Evolutionary conservation across 2,113 vertebrate species (phyloP), one percentile per base, ranked within the genome.

Genomic region (Ictidomys tridecemlineatus): DNA sequence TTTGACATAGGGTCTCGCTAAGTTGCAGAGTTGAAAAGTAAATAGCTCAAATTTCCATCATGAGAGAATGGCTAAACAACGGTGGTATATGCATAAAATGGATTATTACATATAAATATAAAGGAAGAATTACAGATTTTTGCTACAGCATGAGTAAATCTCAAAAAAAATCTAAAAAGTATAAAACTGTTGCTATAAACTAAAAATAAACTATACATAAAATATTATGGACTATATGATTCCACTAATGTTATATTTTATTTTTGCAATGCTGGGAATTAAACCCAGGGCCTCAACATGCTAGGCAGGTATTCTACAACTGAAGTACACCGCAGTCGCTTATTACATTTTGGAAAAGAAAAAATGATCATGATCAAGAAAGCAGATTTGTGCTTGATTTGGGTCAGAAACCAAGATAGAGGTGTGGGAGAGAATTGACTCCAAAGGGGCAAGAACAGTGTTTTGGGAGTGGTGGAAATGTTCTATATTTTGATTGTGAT

Each of bases 331-430:
- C 51, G 22, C 14, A 70, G 34, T 24, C 17, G 37, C 48, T 79
- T 45, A 51, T 24, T 65, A 34, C 34, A 45, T 70, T 87, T 85
- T 76, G 83, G 48, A 67, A 96, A 96, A 89, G 92, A 58, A 28
- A 77, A 94, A 89, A 76, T 22, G 58, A 42, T 70, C 91, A 24
- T n/a, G 28, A 69, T 5, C 48, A 51, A 80, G 80, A 88, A 94
- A 90, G 51, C 51, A 86, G 42, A 65, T 83, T 78, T 51, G 24
- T 56, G 56, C 8, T 83, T 86, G 42, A 53, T n/a, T 73, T n/a
- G 24, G 53, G 30, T 39, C 42, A 91, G 34, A 58, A 37, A 61
- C 56, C 61, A 85, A n/a, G 12, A 10, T 24, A 87, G 32, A 89
- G 72, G 16, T 58, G 18, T 80, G 37, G 69, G 63, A 53, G 14